Evolutionary conservation across 1,140 invertebrate species (phyloP), one percentile per base, ranked within the genome.

Genomic region (Drosophila ambigua): DNA sequence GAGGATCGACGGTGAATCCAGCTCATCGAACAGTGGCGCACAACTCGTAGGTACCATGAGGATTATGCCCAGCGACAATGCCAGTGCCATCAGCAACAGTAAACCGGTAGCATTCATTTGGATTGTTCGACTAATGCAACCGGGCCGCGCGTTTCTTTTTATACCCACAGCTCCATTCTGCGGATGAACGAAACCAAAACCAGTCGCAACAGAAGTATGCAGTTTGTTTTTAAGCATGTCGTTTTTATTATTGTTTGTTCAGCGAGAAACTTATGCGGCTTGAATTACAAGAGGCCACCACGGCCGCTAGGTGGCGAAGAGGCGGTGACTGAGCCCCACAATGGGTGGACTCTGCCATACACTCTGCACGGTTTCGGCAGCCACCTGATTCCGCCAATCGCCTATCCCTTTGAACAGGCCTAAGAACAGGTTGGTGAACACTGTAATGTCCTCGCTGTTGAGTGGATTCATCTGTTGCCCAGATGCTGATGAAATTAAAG

Each of bases 311-410:
- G 52, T 71, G 51, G 65, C 64, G 55, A 87, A 87, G 5, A 87
- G 52, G 3, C 83, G 71, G 51, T 76, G 79, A 8, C 83, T 87
- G n/a, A 79, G 79, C 49, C 81, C 75, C 2, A 76, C 45, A 51
- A 87, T 58, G 0, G 82, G 78, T n/a, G 82, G 82, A 72, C 78
- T 87, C 39, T 87, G 74, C 82, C 82, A 87, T 26, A 87, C 67
- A 48, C 75, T 82, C 55, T 87, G 75, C 0, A 87, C 78, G 0
- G 83, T 59, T 26, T 87, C 78, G 49, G 55, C 62, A 13, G 83
- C 83, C 31, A 87, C 75, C 28, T 71, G 3, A 61, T 87, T 87
- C 4, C 83, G 79, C 68, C 69, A 89, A 20, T 88, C 83, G 5
- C 31, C 54, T 16, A 79, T 53, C 0, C 76, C 79, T 5, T 76